phyloP scores from a whole-genome alignment of 2,113 vertebrate species.

The Cebus imitator region DNA sequence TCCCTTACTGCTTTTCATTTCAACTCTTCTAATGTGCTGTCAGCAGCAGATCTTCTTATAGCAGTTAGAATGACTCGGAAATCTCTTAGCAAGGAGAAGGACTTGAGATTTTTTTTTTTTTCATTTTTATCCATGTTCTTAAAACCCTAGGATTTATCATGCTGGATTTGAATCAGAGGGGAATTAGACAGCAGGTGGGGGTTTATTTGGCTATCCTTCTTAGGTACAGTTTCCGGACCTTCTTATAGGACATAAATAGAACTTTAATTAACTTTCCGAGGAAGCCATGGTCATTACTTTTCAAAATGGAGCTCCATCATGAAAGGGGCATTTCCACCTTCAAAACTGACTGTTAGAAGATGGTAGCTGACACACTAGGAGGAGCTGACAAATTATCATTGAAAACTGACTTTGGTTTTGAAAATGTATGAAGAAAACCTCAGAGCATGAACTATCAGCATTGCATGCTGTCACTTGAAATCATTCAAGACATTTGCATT shows the following conservation, averaged over 20 bases:
- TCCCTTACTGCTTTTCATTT: not conserved
- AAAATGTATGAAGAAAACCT: not conserved
- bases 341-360: not conserved
- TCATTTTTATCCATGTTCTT: not conserved
- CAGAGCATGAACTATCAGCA: not conserved
- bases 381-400: not conserved
- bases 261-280: not conserved
- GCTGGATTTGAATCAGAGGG: not conserved
- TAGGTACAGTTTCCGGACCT: not conserved
- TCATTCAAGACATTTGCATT: not conserved
- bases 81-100: not conserved
- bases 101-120: not conserved
- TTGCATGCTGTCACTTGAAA: not conserved
- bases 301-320: not conserved
- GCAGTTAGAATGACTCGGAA: not conserved
- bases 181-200: not conserved
- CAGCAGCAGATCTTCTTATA: not conserved
- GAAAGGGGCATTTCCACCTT: not conserved
- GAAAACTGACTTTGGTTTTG: conserved; percentile 4
- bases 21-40: not conserved
- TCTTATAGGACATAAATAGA: not conserved
- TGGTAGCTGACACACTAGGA: not conserved
- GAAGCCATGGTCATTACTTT: not conserved
- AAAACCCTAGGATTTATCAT: not conserved
- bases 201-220: not conserved